Conservation (phyloP, 2,888 invertebrate genomes). For the Dione juno region DNA sequence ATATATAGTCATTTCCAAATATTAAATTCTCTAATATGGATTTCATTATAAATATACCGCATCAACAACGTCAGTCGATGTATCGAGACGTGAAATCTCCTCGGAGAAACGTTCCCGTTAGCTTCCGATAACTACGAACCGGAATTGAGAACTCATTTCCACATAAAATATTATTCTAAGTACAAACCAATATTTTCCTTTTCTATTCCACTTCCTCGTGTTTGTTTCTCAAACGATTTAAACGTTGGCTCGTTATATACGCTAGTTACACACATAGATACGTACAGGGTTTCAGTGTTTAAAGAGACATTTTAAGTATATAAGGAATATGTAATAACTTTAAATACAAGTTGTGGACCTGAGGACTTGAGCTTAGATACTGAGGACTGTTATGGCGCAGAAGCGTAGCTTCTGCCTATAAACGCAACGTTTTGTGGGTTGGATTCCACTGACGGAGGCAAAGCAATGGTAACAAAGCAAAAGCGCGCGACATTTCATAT, state of each 20-base stretch:
- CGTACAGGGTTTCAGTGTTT: background rate
- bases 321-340: background rate
- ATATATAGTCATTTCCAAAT: conserved; percentile 18
- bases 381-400: no score
- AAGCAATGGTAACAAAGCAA: no score
- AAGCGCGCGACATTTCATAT: no score
- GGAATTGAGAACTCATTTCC: conserved; percentile 52
- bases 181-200: conserved; percentile 51
- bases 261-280: conserved; percentile 20
- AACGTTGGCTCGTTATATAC: conserved; percentile 42
- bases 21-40: conserved; percentile 48
- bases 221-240: conserved; percentile 44
- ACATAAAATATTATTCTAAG: conserved; percentile 54
- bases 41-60: conserved; percentile 46
- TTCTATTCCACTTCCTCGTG: conserved; percentile 44
- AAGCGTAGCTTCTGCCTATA: no score
- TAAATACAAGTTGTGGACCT: no score
- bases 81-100: conserved; percentile 62
- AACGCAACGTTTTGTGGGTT: no score
- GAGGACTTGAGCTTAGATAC: no score
- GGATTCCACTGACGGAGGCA: no score
- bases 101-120: conserved; percentile 47
- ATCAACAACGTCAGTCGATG: conserved; percentile 46
- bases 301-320: background rate
- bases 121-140: conserved; percentile 53